A percentile compares a stretch with the other conserved stretches of the same genome.
Evolutionary conservation across 2,888 invertebrate genomes (phyloP).

Genomic region (Drosophila lutescens): DNA sequence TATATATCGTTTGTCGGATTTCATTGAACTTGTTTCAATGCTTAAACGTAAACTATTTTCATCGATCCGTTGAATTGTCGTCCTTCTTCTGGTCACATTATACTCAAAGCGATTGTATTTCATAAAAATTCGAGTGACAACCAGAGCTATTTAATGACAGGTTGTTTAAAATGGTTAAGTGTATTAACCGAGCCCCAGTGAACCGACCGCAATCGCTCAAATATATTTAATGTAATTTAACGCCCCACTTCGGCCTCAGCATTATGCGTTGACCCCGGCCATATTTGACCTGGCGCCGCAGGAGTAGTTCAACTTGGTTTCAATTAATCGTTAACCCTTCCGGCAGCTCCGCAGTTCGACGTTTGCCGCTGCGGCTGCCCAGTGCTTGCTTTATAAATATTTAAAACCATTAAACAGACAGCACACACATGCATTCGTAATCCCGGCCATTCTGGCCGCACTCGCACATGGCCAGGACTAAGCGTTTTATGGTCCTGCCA

Average conservation of each 20-base stretch:
- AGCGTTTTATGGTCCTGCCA: conserved; percentile 56
- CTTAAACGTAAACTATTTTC: too few relatives aligned
- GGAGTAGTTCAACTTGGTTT: conserved; percentile 35
- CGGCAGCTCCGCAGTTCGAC: conserved; percentile 30
- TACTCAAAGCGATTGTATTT: neutral
- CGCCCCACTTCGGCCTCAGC: neutral
- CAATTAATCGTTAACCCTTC: conserved; percentile 40
- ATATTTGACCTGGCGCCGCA: conserved; percentile 35
- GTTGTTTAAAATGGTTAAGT: neutral
- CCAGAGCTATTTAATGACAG: neutral
- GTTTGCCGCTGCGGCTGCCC: conserved; percentile 48
- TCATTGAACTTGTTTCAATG: too few relatives aligned
- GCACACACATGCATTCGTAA: conserved; percentile 17
- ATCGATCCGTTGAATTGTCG: neutral
- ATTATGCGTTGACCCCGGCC: conserved; percentile 17
- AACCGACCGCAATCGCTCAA: conserved; percentile 1
- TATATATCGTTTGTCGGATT: too few relatives aligned
- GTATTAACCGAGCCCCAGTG: neutral
- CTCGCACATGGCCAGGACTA: conserved; percentile 32
- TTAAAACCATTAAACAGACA: conserved; percentile 68
- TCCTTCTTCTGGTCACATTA: neutral
- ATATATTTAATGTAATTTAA: conserved; percentile 15
- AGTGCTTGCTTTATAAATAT: conserved; percentile 65
- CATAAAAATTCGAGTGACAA: neutral
- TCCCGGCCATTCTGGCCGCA: conserved; percentile 6